Base-by-base conservation (phyloP, 2,797 vertebrate species). In the Crenichthys baileyi region DNA sequence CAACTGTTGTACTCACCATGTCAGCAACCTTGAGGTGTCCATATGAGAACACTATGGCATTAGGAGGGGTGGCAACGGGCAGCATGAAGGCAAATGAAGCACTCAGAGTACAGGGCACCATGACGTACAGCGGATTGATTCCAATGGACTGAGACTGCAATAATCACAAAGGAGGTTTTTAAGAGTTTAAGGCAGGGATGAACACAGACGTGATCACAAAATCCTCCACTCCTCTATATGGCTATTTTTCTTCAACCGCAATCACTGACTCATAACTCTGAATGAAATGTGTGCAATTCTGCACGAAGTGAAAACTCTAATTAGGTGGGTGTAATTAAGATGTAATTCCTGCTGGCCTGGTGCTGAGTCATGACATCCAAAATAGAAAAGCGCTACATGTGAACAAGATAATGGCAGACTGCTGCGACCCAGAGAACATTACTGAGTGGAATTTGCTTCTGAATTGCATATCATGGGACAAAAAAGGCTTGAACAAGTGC, bases 51-150 rank as follows among this genome's bases (percentile, higher is more conserved):
- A 97, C 98, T 2, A 99, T 99, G n/a, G 98, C 97, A 0, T 99
- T 99, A 11, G 97, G 98, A 0, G 98, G 97, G 0, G 98, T 99
- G 53, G 98, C 98, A 70, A 99, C 98, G 1, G 98, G 98, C 50
- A 99, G 89, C 98, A 99, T 99, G 95, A 99, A 99, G 81, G 98
- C 98, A 60, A 99, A 98, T 1, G 98, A 99, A 0, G 97, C 92
- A 22, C 98, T 98, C 82, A 99, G 95, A 3, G 98, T 98, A 72
- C 96, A 96, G 31, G 98, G 98, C 79, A 99, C 93, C 98, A 99
- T 99, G 90, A 99, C 86, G 46, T 98, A 99, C 70, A 99, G 88
- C 0, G 98, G 98, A 78, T 99, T 97, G 81, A 99, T 94, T 84
- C 93, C 93, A 39, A 98, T 94, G 80, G 97, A 96, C 74, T 96